Conservation (phyloP, 2,888 invertebrate genomes). For the Lepidochrysops patricia region DNA sequence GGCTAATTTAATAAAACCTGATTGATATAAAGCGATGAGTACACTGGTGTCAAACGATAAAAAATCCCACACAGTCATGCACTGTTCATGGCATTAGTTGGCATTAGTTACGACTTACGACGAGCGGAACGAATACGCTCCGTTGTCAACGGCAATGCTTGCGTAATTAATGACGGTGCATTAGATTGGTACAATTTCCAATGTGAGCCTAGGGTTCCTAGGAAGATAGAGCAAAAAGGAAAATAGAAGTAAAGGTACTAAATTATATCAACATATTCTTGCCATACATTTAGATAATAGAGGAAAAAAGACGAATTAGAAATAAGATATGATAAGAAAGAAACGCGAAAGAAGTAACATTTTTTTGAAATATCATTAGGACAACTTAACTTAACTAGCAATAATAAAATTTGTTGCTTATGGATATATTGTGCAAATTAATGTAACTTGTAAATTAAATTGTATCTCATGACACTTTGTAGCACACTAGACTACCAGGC, state of each 20-base stretch:
- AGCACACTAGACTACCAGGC: not conserved
- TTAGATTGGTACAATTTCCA: constrained; percentile 58
- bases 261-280: not conserved
- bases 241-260: not conserved
- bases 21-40: constrained; percentile 4
- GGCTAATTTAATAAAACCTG: not conserved
- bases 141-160: constrained; percentile 44
- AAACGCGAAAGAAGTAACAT: not conserved
- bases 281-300: too few relatives aligned
- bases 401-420: too few relatives aligned
- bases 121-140: constrained; percentile 53
- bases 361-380: too few relatives aligned
- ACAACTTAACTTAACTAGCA: too few relatives aligned
- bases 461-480: not conserved
- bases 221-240: too few relatives aligned
- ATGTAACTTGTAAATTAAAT: not conserved
- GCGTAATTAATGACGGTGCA: constrained; percentile 57
- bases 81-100: constrained; percentile 47
- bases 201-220: constrained; percentile 18
- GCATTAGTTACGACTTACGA: constrained; percentile 63
- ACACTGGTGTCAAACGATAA: constrained; percentile 14
- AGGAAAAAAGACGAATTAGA: too few relatives aligned
- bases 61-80: constrained; percentile 46
- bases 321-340: too few relatives aligned
- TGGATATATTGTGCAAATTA: not conserved